Evolutionary conservation across 2,797 vertebrate genomes (phyloP).

Genomic region (Babyrousa celebensis): DNA sequence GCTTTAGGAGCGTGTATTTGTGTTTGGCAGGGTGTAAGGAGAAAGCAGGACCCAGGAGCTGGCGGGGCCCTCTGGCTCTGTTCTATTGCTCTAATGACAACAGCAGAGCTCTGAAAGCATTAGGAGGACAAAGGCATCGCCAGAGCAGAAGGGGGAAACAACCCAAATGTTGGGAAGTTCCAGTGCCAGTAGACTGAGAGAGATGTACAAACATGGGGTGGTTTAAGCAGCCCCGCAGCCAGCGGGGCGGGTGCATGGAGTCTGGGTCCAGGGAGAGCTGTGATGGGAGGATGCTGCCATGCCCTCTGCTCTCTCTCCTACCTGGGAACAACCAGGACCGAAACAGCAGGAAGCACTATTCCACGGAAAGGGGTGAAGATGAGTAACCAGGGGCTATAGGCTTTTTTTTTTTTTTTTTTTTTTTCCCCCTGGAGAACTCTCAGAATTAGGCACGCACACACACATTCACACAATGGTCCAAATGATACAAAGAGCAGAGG

Average conservation of each 20-base stretch:
- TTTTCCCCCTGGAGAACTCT: neutral
- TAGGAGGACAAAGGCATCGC: neutral
- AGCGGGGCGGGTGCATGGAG: too few relatives aligned
- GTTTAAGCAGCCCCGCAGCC: neutral
- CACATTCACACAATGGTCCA: neutral
- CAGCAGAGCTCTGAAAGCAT: neutral
- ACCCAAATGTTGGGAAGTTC: neutral
- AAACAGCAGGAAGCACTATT: neutral
- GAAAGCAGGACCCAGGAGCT: neutral
- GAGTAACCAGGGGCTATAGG: too few relatives aligned
- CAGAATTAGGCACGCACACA: neutral
- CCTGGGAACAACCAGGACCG: neutral
- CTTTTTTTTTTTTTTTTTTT: too few relatives aligned
- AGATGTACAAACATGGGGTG: neutral
- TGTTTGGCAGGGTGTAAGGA: neutral
- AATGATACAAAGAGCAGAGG: neutral
- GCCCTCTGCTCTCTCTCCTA: neutral
- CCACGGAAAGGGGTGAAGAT: neutral
- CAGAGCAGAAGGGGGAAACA: neutral
- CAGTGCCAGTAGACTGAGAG: neutral
- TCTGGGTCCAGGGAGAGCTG: neutral
- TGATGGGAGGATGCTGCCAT: too few relatives aligned
- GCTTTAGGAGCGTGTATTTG: neutral
- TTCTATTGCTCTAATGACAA: neutral
- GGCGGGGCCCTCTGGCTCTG: neutral